Conservation (phyloP, 2,113 vertebrate species). For the Crotalus helleri region DNA sequence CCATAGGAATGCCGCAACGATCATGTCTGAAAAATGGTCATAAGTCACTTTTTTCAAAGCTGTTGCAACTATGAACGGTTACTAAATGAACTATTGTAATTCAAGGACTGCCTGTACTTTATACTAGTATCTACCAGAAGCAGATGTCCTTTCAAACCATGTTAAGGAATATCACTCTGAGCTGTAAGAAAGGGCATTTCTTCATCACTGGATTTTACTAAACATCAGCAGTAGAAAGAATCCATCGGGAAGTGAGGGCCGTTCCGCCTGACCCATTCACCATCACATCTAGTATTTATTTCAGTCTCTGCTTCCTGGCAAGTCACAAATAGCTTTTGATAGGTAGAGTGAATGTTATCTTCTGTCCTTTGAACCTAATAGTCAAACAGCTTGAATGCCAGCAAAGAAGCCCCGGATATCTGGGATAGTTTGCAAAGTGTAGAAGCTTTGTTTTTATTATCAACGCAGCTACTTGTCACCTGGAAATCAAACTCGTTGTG, state of each 20-base stretch:
- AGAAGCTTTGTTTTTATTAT: neutral
- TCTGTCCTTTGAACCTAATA: neutral
- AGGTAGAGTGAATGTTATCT: neutral
- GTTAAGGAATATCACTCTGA: neutral
- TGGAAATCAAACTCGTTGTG: neutral
- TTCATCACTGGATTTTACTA: neutral
- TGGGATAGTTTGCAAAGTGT: neutral
- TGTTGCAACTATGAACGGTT: neutral
- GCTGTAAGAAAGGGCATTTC: too few relatives aligned
- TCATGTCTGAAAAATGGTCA: neutral
- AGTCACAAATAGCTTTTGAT: neutral
- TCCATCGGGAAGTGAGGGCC: neutral
- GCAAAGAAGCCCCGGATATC: neutral
- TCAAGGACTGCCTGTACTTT: neutral
- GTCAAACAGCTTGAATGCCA: neutral
- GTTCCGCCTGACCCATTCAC: neutral
- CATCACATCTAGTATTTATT: neutral
- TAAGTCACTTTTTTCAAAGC: neutral
- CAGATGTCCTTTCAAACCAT: neutral
- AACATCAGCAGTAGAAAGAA: neutral
- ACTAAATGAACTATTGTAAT: neutral
- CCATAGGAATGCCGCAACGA: too few relatives aligned
- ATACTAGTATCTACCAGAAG: neutral
- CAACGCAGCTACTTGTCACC: neutral
- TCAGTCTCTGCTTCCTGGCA: neutral